Conservation (phyloP, 2,797 vertebrate genomes). For the Falco peregrinus region DNA sequence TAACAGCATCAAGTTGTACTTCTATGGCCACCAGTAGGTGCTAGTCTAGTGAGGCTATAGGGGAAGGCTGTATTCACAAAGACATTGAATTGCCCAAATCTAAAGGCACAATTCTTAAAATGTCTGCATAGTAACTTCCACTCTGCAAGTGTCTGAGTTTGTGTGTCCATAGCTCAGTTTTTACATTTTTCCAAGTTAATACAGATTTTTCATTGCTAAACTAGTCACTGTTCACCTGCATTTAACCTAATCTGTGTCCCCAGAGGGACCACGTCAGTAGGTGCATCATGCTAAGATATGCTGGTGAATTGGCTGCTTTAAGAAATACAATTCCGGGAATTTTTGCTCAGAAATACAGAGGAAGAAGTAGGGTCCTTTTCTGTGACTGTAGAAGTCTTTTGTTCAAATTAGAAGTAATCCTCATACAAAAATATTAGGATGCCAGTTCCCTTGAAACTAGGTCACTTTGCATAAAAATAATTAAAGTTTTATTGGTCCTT, state of each 20-base stretch:
- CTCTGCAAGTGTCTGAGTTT: background rate
- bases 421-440: background rate
- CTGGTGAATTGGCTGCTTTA: background rate
- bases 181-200: background rate
- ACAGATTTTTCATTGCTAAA: background rate
- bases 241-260: background rate
- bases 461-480: conserved; percentile 53
- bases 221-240: background rate
- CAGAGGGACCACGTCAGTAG: background rate
- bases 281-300: background rate
- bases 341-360: background rate
- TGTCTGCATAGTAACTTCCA: background rate
- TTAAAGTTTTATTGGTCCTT: conserved; percentile 57
- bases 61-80: background rate
- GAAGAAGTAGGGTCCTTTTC: background rate
- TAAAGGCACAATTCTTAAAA: background rate
- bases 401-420: background rate
- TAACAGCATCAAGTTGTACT: fast-evolving
- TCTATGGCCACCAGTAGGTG: fast-evolving
- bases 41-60: fast-evolving
- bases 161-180: background rate
- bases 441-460: conserved; percentile 22
- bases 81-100: too few species aligned
- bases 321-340: background rate
- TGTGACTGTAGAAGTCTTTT: background rate